A percentile compares a stretch with the other conserved stretches of the same genome.
Evolutionary conservation across 2,888 invertebrate genomes (phyloP).

Genomic region (Bombylius discolor): DNA sequence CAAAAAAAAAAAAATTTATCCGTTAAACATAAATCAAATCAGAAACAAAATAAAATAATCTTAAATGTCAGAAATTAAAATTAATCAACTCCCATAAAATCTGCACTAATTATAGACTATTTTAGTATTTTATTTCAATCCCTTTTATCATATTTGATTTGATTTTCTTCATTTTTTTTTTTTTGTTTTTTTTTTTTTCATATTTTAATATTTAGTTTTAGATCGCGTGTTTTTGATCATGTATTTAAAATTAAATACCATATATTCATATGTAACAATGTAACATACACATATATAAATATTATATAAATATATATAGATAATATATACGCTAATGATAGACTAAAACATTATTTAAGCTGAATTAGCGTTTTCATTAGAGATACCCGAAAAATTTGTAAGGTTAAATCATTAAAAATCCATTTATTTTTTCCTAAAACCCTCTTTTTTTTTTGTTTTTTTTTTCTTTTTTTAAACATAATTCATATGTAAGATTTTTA

Average conservation of each 20-base stretch:
- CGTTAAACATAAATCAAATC: slow-evolving; percentile 5
- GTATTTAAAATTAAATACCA: not conserved
- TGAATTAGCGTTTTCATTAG: slow-evolving; percentile 15
- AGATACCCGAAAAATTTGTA: slow-evolving; percentile 1
- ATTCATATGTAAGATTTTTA: too few relatives aligned
- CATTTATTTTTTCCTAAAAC: slow-evolving; percentile 7
- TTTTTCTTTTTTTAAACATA: too few relatives aligned
- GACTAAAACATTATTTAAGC: slow-evolving; percentile 13
- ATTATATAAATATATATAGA: not conserved
- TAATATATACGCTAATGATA: slow-evolving; percentile 11
- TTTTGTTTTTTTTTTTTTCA: not conserved
- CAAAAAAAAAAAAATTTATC: not conserved
- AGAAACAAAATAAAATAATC: not conserved
- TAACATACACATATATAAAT: too few relatives aligned
- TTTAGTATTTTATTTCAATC: not conserved
- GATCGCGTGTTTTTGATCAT: slow-evolving; percentile 13
- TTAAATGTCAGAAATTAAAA: slow-evolving; percentile 10
- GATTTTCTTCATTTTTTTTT: not conserved
- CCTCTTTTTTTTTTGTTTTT: too few relatives aligned
- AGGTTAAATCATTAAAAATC: slow-evolving; percentile 14
- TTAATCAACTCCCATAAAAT: slow-evolving; percentile 14
- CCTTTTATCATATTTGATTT: not conserved
- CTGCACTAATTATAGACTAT: slow-evolving; percentile 10
- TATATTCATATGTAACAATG: too few relatives aligned
- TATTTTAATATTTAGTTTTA: not conserved